Percentiles rank a stretch among this genome's conserved stretches.
phyloP scores from a whole-genome alignment of 2,113 vertebrate genomes.

The Varanus komodoensis region DNA sequence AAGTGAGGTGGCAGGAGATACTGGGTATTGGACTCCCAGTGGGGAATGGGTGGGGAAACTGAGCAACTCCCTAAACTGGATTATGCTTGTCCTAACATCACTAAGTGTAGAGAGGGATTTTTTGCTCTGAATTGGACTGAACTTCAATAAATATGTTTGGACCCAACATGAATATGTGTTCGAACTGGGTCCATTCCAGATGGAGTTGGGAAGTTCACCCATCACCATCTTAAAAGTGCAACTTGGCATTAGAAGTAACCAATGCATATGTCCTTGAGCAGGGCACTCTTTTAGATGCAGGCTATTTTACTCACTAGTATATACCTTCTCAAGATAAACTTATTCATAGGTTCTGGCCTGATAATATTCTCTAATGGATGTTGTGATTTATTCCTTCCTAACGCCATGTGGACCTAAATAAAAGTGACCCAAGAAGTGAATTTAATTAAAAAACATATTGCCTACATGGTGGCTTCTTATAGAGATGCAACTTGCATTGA shows the following conservation, averaged over 20 bases:
- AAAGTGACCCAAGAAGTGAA: constrained; percentile 54
- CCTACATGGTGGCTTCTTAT: constrained; percentile 26
- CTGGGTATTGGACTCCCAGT: background rate
- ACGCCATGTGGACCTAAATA: constrained; percentile 44
- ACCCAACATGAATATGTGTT: background rate
- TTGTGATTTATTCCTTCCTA: constrained; percentile 50
- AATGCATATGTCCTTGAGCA: background rate
- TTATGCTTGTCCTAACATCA: background rate
- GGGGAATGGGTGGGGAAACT: background rate
- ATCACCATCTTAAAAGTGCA: background rate
- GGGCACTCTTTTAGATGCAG: background rate
- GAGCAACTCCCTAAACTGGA: background rate
- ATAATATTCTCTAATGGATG: constrained; percentile 46
- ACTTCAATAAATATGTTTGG: background rate
- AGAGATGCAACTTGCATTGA: constrained; percentile 32
- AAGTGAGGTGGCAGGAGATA: background rate
- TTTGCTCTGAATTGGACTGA: background rate
- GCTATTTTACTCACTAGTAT: constrained; percentile 6
- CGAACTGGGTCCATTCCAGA: background rate
- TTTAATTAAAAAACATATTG: constrained; percentile 65
- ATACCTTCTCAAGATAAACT: background rate
- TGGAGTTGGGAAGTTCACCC: no score
- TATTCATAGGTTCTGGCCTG: background rate
- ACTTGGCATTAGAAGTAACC: constrained; percentile 11
- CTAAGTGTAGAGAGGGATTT: background rate